Evolutionary conservation across 2,888 invertebrate genomes (phyloP), one percentile per base, ranked within the genome.

Genomic region (Xanthorhoe spadicearia): DNA sequence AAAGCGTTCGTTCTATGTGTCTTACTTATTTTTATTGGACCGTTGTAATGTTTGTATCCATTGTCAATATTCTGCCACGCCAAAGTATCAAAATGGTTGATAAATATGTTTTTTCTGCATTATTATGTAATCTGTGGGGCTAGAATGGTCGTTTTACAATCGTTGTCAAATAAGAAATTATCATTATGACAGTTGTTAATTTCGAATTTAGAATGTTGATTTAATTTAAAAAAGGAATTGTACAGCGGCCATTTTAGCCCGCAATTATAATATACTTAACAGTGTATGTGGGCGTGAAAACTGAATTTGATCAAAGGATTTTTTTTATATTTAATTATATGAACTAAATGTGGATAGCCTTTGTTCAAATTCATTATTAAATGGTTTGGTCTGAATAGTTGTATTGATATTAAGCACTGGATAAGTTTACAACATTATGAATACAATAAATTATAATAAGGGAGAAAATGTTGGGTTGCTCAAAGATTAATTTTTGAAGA

Each of bases 341-440:
- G 55, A 56, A 32, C 17, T 7, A 32, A 23, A 55, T 38, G 32
- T 17, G 13, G 35, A 52, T 43, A 58, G 49, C 43, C 28, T 32
- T 58, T 57, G 56, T 61, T 66, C 19, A 62, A 63, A 52, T 38
- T 62, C 28, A 58, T 59, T 62, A 55, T 55, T 50, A 23, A 46
- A 57, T 57, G 32, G 19, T 54, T 51, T 51, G 55, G 54, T 59
- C 43, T 55, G 58, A 58, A 46, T 50, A 61, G 43, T 62, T 58
- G n/a, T 66, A 55, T 54, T 55, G 57, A 64, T 53, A 56, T 38
- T 46, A 28, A 51, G 48, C 59, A 23, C 48, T 48, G 28, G 56
- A 46, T 59, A 50, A 54, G 58, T 54, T 61, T 57, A 66, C 66
- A 66, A 58, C 50, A 50, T 38, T 13, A 32, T 7, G 17, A 5